phyloP scores from a whole-genome alignment of 2,888 invertebrate species.

The Strigamia transsilvanica region DNA sequence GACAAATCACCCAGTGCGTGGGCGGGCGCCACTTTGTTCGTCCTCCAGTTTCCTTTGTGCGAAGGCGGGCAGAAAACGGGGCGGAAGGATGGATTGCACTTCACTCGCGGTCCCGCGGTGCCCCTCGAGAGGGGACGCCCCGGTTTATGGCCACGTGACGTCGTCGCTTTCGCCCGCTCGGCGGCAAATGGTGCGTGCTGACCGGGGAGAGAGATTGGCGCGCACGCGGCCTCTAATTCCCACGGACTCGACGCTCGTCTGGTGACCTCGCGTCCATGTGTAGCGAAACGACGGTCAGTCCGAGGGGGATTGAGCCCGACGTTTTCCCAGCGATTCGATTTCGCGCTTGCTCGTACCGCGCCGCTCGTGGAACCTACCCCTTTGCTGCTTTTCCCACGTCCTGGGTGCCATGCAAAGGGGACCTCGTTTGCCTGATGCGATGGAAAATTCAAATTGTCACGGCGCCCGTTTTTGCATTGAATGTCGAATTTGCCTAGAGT shows the following conservation, averaged over 20 bases:
- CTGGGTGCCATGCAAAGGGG: background rate
- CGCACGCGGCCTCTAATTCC: conserved; percentile 9
- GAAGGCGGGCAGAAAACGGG: conserved; percentile 17
- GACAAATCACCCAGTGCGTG: conserved; percentile 26
- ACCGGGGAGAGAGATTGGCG: background rate
- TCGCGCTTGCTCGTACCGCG: background rate
- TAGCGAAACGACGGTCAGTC: conserved; percentile 26
- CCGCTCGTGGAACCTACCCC: background rate
- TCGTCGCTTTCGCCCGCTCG: conserved; percentile 25
- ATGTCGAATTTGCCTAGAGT: background rate
- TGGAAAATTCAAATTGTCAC: conserved; percentile 42
- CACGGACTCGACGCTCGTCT: conserved; percentile 1
- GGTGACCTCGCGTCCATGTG: conserved; percentile 8
- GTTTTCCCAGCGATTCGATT: conserved; percentile 29
- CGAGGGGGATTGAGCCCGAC: background rate
- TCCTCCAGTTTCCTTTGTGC: conserved; percentile 18
- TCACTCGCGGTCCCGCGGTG: conserved; percentile 41
- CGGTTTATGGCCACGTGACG: conserved; percentile 37
- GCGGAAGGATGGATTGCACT: background rate
- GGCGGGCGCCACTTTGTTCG: conserved; percentile 41
- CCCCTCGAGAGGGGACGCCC: conserved; percentile 15
- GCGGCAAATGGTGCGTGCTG: conserved; percentile 37
- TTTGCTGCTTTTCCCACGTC: conserved; percentile 6
- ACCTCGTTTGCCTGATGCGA: background rate
- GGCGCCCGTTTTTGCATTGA: conserved; percentile 14